A percentile compares a stretch with the other conserved stretches of the same genome.
Conservation (phyloP, 1,140 invertebrate species). For the Adelges cooleyi region DNA sequence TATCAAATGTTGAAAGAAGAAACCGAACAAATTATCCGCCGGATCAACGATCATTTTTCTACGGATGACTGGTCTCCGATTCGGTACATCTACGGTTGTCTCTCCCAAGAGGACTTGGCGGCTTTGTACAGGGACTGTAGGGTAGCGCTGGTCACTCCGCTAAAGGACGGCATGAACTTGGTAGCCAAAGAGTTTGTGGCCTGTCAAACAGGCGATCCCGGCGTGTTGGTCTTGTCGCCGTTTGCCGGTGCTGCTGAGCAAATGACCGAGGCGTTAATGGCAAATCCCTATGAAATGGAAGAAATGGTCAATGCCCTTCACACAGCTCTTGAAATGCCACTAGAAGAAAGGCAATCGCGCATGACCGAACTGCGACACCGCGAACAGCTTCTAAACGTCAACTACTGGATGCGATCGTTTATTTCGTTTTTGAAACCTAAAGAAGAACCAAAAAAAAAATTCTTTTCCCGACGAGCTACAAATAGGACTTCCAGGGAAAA, state of each 20-base stretch:
- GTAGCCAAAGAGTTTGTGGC: slow-evolving; percentile 89
- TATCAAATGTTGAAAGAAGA: slow-evolving; percentile 84
- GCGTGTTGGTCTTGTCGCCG: slow-evolving; percentile 75
- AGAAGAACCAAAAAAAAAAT: slow-evolving; percentile 60
- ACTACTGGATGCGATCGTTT: slow-evolving; percentile 80
- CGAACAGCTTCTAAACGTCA: slow-evolving; percentile 70
- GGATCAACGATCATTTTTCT: slow-evolving; percentile 74
- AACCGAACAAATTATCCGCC: slow-evolving; percentile 76
- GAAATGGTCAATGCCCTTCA: slow-evolving; percentile 77
- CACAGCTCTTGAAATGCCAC: slow-evolving; percentile 74
- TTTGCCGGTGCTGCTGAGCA: slow-evolving; percentile 82
- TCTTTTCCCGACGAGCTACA: slow-evolving; percentile 66
- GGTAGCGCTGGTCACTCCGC: slow-evolving; percentile 71
- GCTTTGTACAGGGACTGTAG: slow-evolving; percentile 74
- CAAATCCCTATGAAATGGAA: slow-evolving; percentile 81
- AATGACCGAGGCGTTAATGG: slow-evolving; percentile 80
- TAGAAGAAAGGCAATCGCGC: slow-evolving; percentile 70
- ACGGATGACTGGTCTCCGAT: slow-evolving; percentile 84
- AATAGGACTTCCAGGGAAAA: no score
- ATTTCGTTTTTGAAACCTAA: slow-evolving; percentile 71
- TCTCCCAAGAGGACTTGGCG: slow-evolving; percentile 71
- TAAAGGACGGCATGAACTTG: slow-evolving; percentile 84
- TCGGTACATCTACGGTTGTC: no score
- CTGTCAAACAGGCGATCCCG: slow-evolving; percentile 75
- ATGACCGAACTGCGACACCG: slow-evolving; percentile 73